Percentiles rank a stretch among this genome's conserved stretches.
Evolutionary conservation across 2,888 invertebrate genomes (phyloP).

Genomic region (Anarsia innoxiella): DNA sequence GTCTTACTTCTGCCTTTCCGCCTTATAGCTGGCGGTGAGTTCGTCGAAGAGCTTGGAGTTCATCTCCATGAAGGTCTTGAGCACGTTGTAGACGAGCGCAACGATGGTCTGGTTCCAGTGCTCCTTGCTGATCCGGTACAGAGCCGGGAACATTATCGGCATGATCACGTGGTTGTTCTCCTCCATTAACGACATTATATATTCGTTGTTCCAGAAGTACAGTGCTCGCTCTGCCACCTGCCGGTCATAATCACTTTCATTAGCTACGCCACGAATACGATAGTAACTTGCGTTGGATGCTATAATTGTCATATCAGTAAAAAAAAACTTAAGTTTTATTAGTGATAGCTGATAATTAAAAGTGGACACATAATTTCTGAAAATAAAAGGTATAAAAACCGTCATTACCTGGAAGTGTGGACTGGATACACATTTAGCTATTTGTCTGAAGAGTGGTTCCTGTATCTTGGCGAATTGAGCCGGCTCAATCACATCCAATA

Average conservation of each 20-base stretch:
- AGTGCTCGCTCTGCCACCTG: slow-evolving; percentile 99
- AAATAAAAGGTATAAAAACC: too few species aligned
- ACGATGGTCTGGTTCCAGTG: slow-evolving; percentile 99
- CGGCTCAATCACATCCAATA: slow-evolving; percentile 99
- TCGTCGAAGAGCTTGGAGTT: slow-evolving; percentile 99
- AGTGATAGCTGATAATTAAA: too few species aligned
- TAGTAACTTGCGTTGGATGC: too few species aligned
- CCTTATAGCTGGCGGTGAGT: slow-evolving; percentile 98
- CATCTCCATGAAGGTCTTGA: slow-evolving; percentile 99
- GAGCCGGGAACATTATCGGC: slow-evolving; percentile 99
- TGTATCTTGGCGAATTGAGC: slow-evolving; percentile 99
- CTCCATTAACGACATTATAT: slow-evolving; percentile 98
- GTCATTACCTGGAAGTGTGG: slow-evolving; percentile 96
- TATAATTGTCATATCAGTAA: too few species aligned
- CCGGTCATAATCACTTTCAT: too few species aligned
- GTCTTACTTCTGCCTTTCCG: slow-evolving; percentile 98
- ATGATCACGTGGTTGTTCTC: slow-evolving; percentile 98
- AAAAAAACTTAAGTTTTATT: too few species aligned
- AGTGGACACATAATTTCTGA: too few species aligned
- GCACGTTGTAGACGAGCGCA: slow-evolving; percentile 99
- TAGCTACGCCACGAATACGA: too few species aligned
- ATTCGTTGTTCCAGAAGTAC: slow-evolving; percentile 99
- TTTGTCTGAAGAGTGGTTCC: slow-evolving; percentile 97
- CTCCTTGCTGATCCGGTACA: slow-evolving; percentile 99
- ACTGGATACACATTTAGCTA: slow-evolving; percentile 99